Conservation (phyloP, 2,888 invertebrate genomes). For the Eupithecia vulgata region DNA sequence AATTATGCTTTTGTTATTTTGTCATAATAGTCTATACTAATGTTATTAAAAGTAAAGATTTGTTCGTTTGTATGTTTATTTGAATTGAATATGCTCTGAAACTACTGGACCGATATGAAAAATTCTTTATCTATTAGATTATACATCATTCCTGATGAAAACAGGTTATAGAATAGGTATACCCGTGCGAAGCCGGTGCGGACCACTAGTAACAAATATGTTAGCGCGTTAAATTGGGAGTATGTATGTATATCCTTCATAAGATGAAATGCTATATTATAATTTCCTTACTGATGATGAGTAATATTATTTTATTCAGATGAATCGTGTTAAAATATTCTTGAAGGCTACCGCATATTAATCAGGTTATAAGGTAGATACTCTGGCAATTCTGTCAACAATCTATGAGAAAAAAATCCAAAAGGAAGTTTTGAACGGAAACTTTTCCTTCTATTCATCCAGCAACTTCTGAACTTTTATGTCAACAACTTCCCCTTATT, state of each 20-base stretch:
- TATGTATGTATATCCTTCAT: too few relatives aligned
- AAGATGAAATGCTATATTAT: too few relatives aligned
- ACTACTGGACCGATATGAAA: too few relatives aligned
- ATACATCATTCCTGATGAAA: too few relatives aligned
- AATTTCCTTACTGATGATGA: not conserved
- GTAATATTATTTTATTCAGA: not conserved
- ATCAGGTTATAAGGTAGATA: not conserved
- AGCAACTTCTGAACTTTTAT: conserved; percentile 18
- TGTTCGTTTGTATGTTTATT: too few relatives aligned
- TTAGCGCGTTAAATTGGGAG: not conserved
- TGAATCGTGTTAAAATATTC: not conserved
- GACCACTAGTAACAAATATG: not conserved
- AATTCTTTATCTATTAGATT: too few relatives aligned
- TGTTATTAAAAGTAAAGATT: too few relatives aligned
- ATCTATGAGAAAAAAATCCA: not conserved
- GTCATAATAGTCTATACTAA: too few relatives aligned
- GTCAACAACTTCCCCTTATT: conserved; percentile 32
- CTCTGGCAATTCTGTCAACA: not conserved
- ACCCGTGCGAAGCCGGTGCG: too few relatives aligned
- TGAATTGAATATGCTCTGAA: too few relatives aligned
- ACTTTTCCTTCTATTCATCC: not conserved
- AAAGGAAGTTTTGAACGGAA: not conserved
- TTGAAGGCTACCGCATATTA: not conserved
- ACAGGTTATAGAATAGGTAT: too few relatives aligned
- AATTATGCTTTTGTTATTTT: not conserved